Base-by-base conservation (phyloP, 1,140 invertebrate genomes). In the Drosophila quadrilineata region DNA sequence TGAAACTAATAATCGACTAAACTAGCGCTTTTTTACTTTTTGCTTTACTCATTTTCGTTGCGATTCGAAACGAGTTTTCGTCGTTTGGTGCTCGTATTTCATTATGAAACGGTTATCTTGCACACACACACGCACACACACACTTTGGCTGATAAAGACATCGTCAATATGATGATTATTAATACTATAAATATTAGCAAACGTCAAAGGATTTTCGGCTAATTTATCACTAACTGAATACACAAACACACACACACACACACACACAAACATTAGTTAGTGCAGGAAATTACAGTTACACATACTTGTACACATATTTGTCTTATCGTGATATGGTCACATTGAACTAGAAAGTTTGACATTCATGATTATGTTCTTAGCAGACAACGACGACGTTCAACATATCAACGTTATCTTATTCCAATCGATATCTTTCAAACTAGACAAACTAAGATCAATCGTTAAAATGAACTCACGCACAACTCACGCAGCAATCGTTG, bases 141-240 rank as follows among this genome's bases (percentile, higher is more conserved):
- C 31, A 35, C 31, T 5, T 6, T 33, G 10, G 10, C 31, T 71
- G 77, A 82, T 82, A 82, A 82, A 56, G 64, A 41, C 66, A 48
- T 33, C 60, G 52, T 33, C 46, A 52, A 59, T 19, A n/a, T 36
- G 45, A 63, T 85, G 73, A 82, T 82, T 82, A 84, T 84, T 73
- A 82, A 82, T 84, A 82, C 73, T 82, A 82, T 82, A 84, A 84
- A 84, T 84, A 84, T 85, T 71, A 45, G 64, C 57, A 6, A 71
- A 72, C 69, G 77, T 82, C 77, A 82, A 84, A 84, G 77, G 79
- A 76, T 77, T 82, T 80, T 60, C 50, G 64, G 35, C 31, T 40
- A 54, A 72, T 77, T 69, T 84, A 84, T 82, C 73, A 84, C 58
- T 56, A 72, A 57, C 35, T 45, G 43, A 57, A 75, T 62, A 62